Evolutionary conservation across 2,888 invertebrate genomes (phyloP).

Genomic region (Arctia plantaginis): DNA sequence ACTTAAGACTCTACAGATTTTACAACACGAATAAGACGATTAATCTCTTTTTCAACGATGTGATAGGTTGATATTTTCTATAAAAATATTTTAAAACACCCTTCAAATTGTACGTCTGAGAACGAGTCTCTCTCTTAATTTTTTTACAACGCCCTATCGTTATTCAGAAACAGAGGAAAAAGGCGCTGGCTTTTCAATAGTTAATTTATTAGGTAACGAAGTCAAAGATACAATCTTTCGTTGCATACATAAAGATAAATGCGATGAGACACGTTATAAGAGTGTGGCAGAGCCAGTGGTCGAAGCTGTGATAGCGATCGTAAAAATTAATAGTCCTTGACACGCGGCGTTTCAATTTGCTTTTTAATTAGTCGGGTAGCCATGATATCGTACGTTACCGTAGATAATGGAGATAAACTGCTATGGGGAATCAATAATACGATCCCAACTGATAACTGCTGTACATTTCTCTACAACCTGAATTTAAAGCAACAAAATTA

Average conservation of each 20-base stretch:
- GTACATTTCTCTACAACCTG: constrained; percentile 38
- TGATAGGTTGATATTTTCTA: constrained; percentile 34
- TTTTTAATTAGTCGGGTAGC: constrained; percentile 71
- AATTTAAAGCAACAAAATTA: constrained; percentile 52
- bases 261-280: constrained; percentile 60
- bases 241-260: constrained; percentile 73
- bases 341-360: constrained; percentile 75
- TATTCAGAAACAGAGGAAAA: constrained; percentile 53
- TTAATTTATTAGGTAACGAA: constrained; percentile 72
- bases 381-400: constrained; percentile 51
- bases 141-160: constrained; percentile 54
- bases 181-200: constrained; percentile 66
- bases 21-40: constrained; percentile 40
- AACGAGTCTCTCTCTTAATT: constrained; percentile 44
- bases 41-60: constrained; percentile 45
- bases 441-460: constrained; percentile 47
- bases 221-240: constrained; percentile 69
- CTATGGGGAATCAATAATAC: constrained; percentile 57
- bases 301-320: constrained; percentile 68
- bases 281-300: constrained; percentile 50
- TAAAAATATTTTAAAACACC: constrained; percentile 32
- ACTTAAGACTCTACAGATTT: constrained; percentile 49
- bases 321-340: constrained; percentile 80
- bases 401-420: constrained; percentile 53
- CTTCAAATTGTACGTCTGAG: constrained; percentile 33